These are phyloP conservation scores for Tromatobia lineatoria DNA, from an alignment of 2,888 invertebrate genomes.

Conservation along the genomic window DNA sequence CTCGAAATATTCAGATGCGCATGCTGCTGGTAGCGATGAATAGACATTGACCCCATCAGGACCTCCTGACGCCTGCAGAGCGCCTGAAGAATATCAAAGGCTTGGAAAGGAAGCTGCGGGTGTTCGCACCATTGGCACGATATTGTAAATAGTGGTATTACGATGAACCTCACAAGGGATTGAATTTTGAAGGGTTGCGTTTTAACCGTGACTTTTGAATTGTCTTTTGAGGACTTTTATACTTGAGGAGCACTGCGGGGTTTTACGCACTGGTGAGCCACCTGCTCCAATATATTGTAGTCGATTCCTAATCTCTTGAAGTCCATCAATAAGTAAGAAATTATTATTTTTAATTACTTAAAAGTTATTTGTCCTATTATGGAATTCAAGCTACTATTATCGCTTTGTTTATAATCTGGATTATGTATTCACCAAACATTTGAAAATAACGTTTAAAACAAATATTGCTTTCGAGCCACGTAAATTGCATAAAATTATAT, in stretches of 20 bases:
- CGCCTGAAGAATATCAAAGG: constrained; percentile 47
- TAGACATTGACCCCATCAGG: constrained; percentile 43
- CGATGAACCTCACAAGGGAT: background rate
- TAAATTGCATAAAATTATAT: too few relatives aligned
- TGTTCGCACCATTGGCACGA: constrained; percentile 31
- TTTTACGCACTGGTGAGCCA: background rate
- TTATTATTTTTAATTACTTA: background rate
- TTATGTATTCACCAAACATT: too few relatives aligned
- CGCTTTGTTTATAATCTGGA: too few relatives aligned
- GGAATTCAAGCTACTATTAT: too few relatives aligned
- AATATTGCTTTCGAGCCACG: too few relatives aligned
- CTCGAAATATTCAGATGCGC: background rate
- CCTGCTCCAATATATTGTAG: background rate
- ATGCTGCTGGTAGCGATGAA: background rate
- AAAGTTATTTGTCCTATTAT: background rate
- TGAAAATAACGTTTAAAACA: too few relatives aligned
- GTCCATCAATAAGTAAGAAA: background rate
- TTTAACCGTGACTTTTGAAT: background rate
- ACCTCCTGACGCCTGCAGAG: constrained; percentile 30
- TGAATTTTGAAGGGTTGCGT: constrained; percentile 6
- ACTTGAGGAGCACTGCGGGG: background rate
- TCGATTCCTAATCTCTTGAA: background rate
- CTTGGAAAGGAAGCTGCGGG: background rate
- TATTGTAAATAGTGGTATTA: background rate
- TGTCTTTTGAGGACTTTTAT: background rate